Evolutionary conservation across 1,140 invertebrate species (phyloP), one percentile per base, ranked within the genome.

Genomic region (Macrocentrus cingulum): DNA sequence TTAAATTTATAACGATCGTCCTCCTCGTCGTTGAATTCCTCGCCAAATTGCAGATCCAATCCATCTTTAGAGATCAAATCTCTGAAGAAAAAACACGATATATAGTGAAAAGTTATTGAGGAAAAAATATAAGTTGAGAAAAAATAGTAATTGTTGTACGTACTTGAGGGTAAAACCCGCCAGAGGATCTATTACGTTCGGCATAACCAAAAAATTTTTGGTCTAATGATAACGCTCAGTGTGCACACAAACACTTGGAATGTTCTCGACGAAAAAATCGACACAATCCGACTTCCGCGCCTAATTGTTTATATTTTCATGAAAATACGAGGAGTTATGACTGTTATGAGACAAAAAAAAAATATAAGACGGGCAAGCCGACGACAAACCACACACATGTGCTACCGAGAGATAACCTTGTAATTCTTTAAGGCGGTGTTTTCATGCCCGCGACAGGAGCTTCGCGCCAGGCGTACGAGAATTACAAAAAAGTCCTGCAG

Each of bases 51-150:
- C 20, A 70, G 51, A 0, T 54, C 29, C 6, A 69, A 2, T 1
- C 68, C 70, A n/a, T 66, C 36, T 7, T 63, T 13, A 2, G 15
- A 34, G 2, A 64, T 57, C 19, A 72, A 56, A 46, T 72, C 70
- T 7, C 70, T 72, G 18, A 41, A 32, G 19, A 32, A 49, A 49
- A 11, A 49, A 39, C 15, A 39, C 15, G 8, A 39, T n/a, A 3
- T 8, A n/a, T 15, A 39, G 8, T 39, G 8, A 39, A n/a, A 15
- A 11, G 4, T 39, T 15, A 39, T n/a, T 11, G 36, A 34, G 8
- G 3, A 39, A 39, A n/a, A 15, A 4, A 39, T 15, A 5, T 11
- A 39, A 39, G 36, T 39, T n/a, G 3, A 15, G 3, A 39, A 39
- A 13, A 39, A 13, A 39, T 39, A 39, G 8, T 13, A n/a, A n/a